Conservation (phyloP, 2,113 vertebrate genomes). For the Chionodraco myersi region DNA sequence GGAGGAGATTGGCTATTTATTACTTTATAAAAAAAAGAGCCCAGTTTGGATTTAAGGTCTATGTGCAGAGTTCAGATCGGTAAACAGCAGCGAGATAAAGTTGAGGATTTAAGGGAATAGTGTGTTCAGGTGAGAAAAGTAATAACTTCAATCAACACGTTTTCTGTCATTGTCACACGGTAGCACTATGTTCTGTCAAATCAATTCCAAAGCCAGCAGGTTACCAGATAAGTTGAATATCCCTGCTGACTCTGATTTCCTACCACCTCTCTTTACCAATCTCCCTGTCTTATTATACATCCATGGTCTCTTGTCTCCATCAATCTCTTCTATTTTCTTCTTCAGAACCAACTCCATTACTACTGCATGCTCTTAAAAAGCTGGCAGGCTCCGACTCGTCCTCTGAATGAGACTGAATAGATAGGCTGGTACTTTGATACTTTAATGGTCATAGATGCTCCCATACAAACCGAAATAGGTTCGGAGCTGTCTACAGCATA, state of each 20-base stretch:
- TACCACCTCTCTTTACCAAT: not conserved
- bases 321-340: constrained; percentile 10
- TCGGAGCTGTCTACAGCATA: not conserved
- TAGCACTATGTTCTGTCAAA: not conserved
- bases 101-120: constrained; percentile 12
- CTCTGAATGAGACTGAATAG: constrained; percentile 12
- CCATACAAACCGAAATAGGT: not conserved
- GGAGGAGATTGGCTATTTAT: not conserved
- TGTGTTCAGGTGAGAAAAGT: not conserved
- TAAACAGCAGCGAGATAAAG: not conserved
- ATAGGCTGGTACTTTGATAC: constrained; percentile 8
- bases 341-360: constrained; percentile 43
- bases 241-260: not conserved
- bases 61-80: constrained; percentile 14
- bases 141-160: not conserved
- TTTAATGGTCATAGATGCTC: constrained; percentile 27
- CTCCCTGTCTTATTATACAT: not conserved
- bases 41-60: not conserved
- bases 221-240: not conserved
- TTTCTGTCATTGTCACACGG: not conserved
- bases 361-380: constrained; percentile 43
- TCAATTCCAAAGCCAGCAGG: not conserved
- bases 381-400: not conserved
- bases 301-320: not conserved
- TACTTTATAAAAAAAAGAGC: not conserved